A percentile compares a stretch with the other conserved stretches of the same genome.
Conservation (phyloP, 2,888 invertebrate species). For the Pandemis heparana region DNA sequence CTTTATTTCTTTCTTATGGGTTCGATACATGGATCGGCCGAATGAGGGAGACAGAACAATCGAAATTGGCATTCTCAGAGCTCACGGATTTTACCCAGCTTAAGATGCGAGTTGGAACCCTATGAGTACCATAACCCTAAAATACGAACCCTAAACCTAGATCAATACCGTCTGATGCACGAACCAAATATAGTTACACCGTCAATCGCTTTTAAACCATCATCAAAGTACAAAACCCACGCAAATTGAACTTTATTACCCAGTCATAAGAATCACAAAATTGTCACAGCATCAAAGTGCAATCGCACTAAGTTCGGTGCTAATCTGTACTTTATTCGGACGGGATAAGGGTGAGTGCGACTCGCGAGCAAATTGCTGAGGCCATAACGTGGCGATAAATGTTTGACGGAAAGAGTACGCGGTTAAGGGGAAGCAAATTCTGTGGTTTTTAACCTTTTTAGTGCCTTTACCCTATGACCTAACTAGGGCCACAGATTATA, state of each 20-base stretch:
- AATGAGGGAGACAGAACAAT: too few species aligned
- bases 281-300: conserved; percentile 43
- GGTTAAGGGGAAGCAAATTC: conserved; percentile 35
- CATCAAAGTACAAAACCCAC: conserved; percentile 41
- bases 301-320: not conserved
- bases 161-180: conserved; percentile 43
- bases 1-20: too few species aligned
- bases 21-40: too few species aligned
- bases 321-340: conserved; percentile 7
- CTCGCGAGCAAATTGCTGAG: conserved; percentile 57
- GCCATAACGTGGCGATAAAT: conserved; percentile 60
- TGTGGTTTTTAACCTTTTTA: too few species aligned
- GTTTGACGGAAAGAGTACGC: conserved; percentile 49
- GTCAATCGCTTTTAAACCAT: conserved; percentile 46
- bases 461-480: too few species aligned
- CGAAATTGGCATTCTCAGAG: too few species aligned
- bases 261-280: conserved; percentile 41
- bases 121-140: not conserved
- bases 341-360: conserved; percentile 10
- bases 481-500: too few species aligned
- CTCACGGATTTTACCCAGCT: too few species aligned
- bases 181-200: conserved; percentile 44
- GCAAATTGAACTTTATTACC: not conserved
- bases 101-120: too few species aligned
- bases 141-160: not conserved